phyloP scores from a whole-genome alignment of 1,140 invertebrate genomes.

The Drosophila willistoni region DNA sequence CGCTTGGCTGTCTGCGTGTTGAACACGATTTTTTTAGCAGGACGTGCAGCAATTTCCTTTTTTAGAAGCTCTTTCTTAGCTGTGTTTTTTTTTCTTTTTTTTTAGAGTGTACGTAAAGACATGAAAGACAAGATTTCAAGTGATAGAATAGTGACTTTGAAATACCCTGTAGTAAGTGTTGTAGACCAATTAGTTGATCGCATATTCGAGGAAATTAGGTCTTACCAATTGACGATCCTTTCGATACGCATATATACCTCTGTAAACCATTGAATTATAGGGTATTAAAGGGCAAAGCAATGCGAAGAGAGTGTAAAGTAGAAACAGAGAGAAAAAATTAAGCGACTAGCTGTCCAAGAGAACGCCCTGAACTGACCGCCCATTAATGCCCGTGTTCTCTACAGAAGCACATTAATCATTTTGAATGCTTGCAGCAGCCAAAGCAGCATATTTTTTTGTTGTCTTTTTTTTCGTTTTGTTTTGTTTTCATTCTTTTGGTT shows the following conservation, averaged over 20 bases:
- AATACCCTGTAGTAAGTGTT: not conserved
- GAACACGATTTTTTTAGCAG: conserved; percentile 43
- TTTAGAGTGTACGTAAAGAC: conserved; percentile 38
- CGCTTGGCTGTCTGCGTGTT: conserved; percentile 62
- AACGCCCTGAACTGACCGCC: conserved; percentile 65
- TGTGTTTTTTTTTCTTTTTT: conserved; percentile 12
- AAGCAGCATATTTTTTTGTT: conserved; percentile 32
- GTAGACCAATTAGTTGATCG: too few species aligned
- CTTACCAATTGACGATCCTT: too few species aligned
- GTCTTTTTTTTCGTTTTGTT: conserved; percentile 11
- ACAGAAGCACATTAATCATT: conserved; percentile 72
- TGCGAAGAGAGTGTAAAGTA: not conserved
- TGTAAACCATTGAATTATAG: not conserved
- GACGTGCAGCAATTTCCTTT: conserved; percentile 63
- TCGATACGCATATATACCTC: too few species aligned
- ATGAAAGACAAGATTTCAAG: not conserved
- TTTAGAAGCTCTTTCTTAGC: conserved; percentile 3
- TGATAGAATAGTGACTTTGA: not conserved
- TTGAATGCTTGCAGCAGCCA: conserved; percentile 67
- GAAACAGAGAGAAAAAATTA: conserved; percentile 57
- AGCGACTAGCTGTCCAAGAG: conserved; percentile 43
- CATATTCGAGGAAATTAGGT: too few species aligned
- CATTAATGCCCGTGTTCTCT: conserved; percentile 61
- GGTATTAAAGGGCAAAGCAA: conserved; percentile 31
- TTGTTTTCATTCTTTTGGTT: conserved; percentile 13